Evolutionary conservation across 1,140 invertebrate genomes (phyloP), one percentile per base, ranked within the genome.

Genomic region (Drosophila subobscura): DNA sequence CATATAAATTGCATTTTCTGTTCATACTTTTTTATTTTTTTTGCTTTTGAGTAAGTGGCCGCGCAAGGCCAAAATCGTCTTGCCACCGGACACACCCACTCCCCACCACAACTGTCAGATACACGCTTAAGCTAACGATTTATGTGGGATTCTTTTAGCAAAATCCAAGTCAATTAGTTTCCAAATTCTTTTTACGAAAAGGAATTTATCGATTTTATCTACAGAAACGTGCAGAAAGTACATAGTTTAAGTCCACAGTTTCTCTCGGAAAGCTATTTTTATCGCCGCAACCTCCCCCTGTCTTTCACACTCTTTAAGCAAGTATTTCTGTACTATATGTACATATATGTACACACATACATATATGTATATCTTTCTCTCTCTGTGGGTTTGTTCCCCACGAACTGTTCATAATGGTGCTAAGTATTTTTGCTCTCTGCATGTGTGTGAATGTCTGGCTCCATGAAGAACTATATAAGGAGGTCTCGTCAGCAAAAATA

Each of bases 121-220:
- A 72, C 81, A 86, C 74, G 83, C 81, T 86, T 88, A 86, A 86
- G 81, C 81, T 88, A 45, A 86, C 83, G 83, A 86, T 86, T 86
- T 86, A 86, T 86, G 81, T 88, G 83, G 88, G 83, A 88, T 86
- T 86, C 81, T 86, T 86, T 86, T 78, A 86, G 81, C 83, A 74
- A 86, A 86, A 86, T 86, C 81, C 83, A 88, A 86, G 81, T 86
- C 83, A 86, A 86, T 86, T 86, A 88, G 81, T 86, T 86, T 86
- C 81, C 81, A 88, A 86, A 86, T 86, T 86, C 81, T 83, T 86
- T 86, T 86, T 88, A 80, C 83, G 83, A 78, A 88, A 83, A 88
- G 83, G 78, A 86, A 86, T 86, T 86, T 86, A 86, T 86, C 81
- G 81, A 86, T 86, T 86, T 86, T 88, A 86, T 86, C 81, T 88